These are phyloP conservation scores for Girardia tigrina DNA, from an alignment of 2,888 invertebrate species.

Conservation along the genomic window DNA sequence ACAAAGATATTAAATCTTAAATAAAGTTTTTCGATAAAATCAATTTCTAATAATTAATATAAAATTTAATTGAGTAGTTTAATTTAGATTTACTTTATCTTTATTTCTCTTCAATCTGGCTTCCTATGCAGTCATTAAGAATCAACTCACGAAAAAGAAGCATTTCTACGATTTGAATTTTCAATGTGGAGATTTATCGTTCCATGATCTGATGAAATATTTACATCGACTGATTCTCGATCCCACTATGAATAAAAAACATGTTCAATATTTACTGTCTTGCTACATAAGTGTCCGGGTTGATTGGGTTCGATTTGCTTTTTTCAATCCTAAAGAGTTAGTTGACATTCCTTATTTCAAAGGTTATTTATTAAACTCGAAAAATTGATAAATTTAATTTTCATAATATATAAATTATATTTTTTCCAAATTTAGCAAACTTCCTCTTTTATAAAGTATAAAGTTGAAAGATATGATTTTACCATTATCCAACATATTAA, in stretches of 20 bases:
- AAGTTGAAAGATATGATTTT: too few species aligned
- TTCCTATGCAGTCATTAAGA: neutral
- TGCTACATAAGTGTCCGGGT: neutral
- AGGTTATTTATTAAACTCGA: too few species aligned
- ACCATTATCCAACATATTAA: too few species aligned
- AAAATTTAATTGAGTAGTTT: too few species aligned
- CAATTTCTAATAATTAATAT: too few species aligned
- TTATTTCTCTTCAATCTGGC: neutral
- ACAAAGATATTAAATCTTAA: too few species aligned
- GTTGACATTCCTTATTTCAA: too few species aligned
- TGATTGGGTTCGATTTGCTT: neutral
- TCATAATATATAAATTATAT: too few species aligned
- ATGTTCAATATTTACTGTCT: neutral
- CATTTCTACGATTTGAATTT: neutral
- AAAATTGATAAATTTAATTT: too few species aligned
- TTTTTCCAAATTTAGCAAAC: too few species aligned
- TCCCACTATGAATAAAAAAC: conserved; percentile 2
- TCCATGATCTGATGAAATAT: neutral
- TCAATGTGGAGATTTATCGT: neutral
- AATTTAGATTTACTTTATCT: neutral
- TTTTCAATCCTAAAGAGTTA: neutral
- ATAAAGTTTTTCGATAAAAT: too few species aligned
- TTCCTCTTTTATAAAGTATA: too few species aligned
- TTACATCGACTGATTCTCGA: neutral
- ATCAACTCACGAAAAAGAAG: neutral